Percentiles rank a stretch among this genome's conserved stretches.
These are phyloP conservation scores for Rhynchophorus ferrugineus DNA, from an alignment of 1,140 invertebrate genomes.

Conservation along the genomic window DNA sequence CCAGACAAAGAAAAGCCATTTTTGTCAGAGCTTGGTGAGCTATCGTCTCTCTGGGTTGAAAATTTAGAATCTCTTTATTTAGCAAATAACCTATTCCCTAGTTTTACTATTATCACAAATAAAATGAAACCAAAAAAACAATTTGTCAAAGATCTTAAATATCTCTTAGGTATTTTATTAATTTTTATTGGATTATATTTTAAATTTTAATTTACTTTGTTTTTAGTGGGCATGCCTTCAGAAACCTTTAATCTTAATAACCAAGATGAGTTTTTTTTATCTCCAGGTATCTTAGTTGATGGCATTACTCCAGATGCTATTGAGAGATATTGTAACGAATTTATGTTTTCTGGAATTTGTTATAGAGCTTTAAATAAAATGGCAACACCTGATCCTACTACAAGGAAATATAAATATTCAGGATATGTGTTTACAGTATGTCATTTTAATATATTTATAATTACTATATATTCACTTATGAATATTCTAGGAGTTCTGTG, in stretches of 20 bases:
- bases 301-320: slow-evolving; percentile 29
- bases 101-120: slow-evolving; percentile 16
- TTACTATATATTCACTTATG: neutral
- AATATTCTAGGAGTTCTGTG: slow-evolving; percentile 35
- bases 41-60: slow-evolving; percentile 30
- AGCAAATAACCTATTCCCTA: slow-evolving; percentile 14
- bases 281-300: slow-evolving; percentile 28
- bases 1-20: slow-evolving; percentile 33
- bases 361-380: slow-evolving; percentile 33
- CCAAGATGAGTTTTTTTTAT: slow-evolving; percentile 27
- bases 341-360: slow-evolving; percentile 33
- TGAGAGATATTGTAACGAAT: slow-evolving; percentile 29
- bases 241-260: slow-evolving; percentile 29
- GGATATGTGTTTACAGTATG: slow-evolving; percentile 36
- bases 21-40: slow-evolving; percentile 29
- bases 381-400: slow-evolving; percentile 23
- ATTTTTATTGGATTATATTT: neutral
- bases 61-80: slow-evolving; percentile 31
- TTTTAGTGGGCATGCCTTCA: slow-evolving; percentile 36
- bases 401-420: slow-evolving; percentile 27
- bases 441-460: slow-evolving; percentile 1
- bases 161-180: slow-evolving; percentile 31
- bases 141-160: slow-evolving; percentile 33
- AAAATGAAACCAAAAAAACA: slow-evolving; percentile 22
- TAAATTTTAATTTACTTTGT: slow-evolving; percentile 1